phyloP scores from a whole-genome alignment of 2,797 vertebrate species.

The Poecile montanus region DNA sequence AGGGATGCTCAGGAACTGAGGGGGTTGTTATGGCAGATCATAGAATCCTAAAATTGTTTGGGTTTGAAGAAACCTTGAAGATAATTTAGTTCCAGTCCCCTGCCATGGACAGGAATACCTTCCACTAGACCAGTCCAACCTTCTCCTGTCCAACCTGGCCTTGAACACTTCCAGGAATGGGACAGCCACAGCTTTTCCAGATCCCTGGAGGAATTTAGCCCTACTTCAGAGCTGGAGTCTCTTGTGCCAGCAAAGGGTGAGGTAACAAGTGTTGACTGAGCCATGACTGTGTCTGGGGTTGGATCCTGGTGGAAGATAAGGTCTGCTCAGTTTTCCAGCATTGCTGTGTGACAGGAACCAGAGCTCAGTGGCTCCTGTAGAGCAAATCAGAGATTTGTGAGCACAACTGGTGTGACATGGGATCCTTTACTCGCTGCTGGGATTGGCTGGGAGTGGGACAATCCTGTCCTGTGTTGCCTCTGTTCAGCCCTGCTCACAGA shows the following conservation, averaged over 20 bases:
- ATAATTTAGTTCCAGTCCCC: not conserved
- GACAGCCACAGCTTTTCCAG: not conserved
- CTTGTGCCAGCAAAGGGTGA: not conserved
- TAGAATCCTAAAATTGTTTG: not conserved
- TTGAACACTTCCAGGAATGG: not conserved
- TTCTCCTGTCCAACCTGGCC: not conserved
- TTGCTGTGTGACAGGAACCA: rapidly evolving
- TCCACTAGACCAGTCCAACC: not conserved
- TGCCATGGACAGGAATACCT: not conserved
- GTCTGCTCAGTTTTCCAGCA: not conserved
- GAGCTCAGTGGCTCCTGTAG: not conserved
- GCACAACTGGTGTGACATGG: not conserved
- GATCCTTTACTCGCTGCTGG: rapidly evolving
- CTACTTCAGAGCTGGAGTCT: not conserved
- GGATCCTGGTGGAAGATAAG: not conserved
- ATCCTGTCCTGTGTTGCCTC: not conserved
- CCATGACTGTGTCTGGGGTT: not conserved
- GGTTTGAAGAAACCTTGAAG: not conserved
- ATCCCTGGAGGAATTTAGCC: not conserved
- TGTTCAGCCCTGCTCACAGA: not conserved
- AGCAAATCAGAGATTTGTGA: rapidly evolving
- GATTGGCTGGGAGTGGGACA: not conserved
- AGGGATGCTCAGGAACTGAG: not conserved
- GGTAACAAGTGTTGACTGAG: not conserved
- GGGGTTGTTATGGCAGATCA: not conserved